A percentile compares a stretch with the other conserved stretches of the same genome.
Evolutionary conservation across 2,113 vertebrate species (phyloP).

Genomic region (Casuarius casuarius): DNA sequence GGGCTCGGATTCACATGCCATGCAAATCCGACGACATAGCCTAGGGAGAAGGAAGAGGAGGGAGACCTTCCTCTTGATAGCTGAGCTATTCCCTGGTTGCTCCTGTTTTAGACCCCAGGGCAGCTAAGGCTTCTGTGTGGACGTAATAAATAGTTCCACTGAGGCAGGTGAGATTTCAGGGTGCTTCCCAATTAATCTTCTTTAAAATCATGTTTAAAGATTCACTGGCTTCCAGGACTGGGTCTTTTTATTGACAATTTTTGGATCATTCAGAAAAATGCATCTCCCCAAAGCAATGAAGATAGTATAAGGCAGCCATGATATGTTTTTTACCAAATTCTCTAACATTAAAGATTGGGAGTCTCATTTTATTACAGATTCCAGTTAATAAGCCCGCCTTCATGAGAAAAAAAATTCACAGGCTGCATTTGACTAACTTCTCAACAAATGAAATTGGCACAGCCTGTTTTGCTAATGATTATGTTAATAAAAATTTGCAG

Average conservation of each 20-base stretch:
- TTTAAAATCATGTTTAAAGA: background rate
- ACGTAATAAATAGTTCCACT: background rate
- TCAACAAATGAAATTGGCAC: background rate
- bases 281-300: background rate
- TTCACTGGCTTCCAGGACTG: background rate
- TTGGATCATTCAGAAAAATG: background rate
- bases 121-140: background rate
- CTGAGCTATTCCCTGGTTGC: background rate
- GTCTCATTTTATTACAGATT: background rate
- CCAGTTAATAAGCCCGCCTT: background rate
- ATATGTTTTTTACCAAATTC: background rate
- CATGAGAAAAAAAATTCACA: background rate
- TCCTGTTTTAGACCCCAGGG: background rate
- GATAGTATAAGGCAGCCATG: background rate
- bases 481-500: background rate
- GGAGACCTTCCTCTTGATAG: background rate
- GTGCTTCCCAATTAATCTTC: background rate
- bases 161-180: background rate
- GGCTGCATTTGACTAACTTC: background rate
- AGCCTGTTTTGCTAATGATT: background rate
- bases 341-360: background rate
- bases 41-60: background rate
- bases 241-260: background rate
- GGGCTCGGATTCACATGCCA: fast-evolving
- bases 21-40: background rate